Evolutionary conservation across 2,113 vertebrate genomes (phyloP).

Genomic region (Microcebus ravelobensis): DNA sequence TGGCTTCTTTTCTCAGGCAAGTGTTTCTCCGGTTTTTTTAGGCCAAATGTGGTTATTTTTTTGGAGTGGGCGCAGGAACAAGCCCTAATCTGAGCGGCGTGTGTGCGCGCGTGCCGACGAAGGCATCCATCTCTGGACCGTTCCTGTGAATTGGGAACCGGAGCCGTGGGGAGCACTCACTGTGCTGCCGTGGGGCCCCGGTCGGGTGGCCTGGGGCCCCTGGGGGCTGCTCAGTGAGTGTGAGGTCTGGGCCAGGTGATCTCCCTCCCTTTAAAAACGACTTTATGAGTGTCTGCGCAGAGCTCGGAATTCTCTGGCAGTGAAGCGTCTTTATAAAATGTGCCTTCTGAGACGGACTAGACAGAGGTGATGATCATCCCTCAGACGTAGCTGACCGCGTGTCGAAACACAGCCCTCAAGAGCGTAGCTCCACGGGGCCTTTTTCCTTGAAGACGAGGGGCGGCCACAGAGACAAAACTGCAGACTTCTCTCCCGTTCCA

Average conservation of each 20-base stretch:
- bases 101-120: accelerated
- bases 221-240: not conserved
- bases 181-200: not conserved
- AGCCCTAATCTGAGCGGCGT: too few species aligned
- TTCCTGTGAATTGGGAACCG: accelerated
- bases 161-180: not conserved
- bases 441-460: accelerated
- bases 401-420: not conserved
- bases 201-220: not conserved
- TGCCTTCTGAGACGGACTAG: not conserved
- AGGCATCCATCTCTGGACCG: not conserved
- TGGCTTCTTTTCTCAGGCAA: slow-evolving; percentile 97
- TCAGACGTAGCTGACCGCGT: not conserved
- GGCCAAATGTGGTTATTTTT: not conserved
- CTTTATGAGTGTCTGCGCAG: not conserved
- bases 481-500: not conserved
- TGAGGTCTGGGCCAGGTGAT: not conserved
- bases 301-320: not conserved
- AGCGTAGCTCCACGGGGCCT: accelerated
- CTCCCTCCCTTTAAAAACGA: not conserved
- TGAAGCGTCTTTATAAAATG: not conserved
- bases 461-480: not conserved
- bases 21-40: not conserved
- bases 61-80: not conserved
- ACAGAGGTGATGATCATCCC: not conserved